Base-by-base conservation (phyloP, 37 sponge, comb jelly and placozoan genomes). In the Ianthella basta region DNA sequence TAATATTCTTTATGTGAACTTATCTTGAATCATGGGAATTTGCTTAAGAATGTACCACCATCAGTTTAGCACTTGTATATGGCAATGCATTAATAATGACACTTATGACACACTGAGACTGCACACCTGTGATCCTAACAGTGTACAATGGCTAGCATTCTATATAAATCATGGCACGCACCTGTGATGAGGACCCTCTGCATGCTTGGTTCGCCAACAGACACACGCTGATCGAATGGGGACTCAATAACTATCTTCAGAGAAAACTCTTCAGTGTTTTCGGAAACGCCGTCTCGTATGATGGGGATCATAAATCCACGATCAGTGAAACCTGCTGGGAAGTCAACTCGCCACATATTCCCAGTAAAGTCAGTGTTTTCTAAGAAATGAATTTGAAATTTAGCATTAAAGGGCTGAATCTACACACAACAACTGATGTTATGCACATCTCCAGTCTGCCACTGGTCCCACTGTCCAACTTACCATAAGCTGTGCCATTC, bases 311-410 rank as follows among this genome's bases (percentile, higher is more conserved):
- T 12, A 24, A 75, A 75, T 18, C 15, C 1, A 19, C 3, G 21
- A 75, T 25, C 0, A 18, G 21, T 12, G 1, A 5, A 4, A 41
- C 15, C 12, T 4, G 78, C 44, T 2, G 54, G 25, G 78, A 75
- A 75, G 44, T 53, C 44, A 36, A 75, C 21, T 38, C 19, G 54
- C 78, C 78, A 75, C 78, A 75, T 75, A 36, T 41, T 75, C 24
- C 78, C 78, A 44, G 78, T 75, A 24, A 75, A 75, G 54, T 75
- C 78, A 19, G 40, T 4, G 25, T 1, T 8, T 23, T 75, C 78
- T 75, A 23, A 44, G 25, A 36, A 40, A 75, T 1, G 25, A 19
- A 75, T 40, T 50, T 16, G 12, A 35, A 34, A 33, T 6, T 20
- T 29, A 21, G 36, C n/a, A 33, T 32, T 25, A 4, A 70, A 25